These are phyloP conservation scores for Anolis sagrei DNA, from an alignment of 2,113 vertebrate genomes.

Conservation along the genomic window DNA sequence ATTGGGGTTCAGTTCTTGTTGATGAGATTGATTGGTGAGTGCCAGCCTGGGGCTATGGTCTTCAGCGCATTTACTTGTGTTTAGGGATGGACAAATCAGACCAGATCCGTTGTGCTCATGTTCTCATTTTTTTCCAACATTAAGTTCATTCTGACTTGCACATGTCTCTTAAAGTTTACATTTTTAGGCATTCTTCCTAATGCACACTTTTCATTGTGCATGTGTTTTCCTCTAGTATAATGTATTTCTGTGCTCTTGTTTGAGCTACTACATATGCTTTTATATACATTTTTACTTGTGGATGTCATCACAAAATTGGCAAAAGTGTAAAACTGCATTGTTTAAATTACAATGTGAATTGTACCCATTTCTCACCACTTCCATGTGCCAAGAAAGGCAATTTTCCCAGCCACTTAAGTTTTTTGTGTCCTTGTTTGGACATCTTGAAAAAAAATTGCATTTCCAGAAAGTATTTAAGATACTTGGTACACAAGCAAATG, in stretches of 20 bases:
- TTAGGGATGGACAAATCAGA: background rate
- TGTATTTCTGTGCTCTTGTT: no score
- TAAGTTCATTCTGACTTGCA: background rate
- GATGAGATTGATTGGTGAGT: constrained; percentile 92
- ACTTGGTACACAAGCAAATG: background rate
- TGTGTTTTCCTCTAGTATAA: no score
- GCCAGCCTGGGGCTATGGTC: background rate
- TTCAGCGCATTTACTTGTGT: background rate
- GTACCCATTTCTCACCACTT: no score
- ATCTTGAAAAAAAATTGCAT: background rate
- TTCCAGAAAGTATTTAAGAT: no score
- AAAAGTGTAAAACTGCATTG: no score
- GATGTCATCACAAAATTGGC: no score
- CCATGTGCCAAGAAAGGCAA: background rate
- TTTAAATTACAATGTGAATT: no score
- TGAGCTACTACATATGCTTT: no score
- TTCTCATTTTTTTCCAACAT: background rate
- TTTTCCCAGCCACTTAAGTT: background rate
- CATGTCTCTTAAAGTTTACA: no score
- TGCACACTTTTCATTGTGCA: no score
- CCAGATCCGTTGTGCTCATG: background rate
- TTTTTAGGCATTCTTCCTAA: no score
- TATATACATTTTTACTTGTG: no score
- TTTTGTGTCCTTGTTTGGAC: background rate
- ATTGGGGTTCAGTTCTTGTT: constrained; percentile 95